phyloP scores from a whole-genome alignment of 2,113 vertebrate genomes.

The Pelusios castaneus region DNA sequence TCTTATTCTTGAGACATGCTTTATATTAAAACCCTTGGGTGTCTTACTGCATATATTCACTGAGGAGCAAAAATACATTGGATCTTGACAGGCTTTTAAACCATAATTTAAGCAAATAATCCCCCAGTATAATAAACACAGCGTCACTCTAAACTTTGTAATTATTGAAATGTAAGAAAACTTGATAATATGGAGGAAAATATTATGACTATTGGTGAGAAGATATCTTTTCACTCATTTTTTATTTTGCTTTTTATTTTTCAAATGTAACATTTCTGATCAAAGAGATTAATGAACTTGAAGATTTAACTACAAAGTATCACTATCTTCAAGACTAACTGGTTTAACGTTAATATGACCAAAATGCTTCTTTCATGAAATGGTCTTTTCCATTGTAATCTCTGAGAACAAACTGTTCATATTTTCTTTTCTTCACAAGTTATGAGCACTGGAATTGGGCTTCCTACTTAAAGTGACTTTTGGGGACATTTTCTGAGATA shows the following conservation, averaged over 20 bases:
- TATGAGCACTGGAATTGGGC: background rate
- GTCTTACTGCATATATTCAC: background rate
- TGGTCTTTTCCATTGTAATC: background rate
- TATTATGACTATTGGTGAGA: background rate
- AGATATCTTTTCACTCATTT: background rate
- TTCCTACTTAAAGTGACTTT: background rate
- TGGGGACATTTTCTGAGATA: background rate
- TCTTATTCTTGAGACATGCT: background rate
- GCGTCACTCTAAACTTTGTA: background rate
- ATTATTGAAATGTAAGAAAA: background rate
- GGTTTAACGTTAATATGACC: background rate
- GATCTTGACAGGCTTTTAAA: conserved; percentile 14
- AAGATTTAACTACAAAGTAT: background rate
- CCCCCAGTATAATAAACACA: background rate
- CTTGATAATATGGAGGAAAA: background rate
- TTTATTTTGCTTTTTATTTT: background rate
- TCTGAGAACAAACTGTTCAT: background rate
- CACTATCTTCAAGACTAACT: background rate
- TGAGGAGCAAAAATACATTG: background rate
- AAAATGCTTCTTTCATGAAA: background rate
- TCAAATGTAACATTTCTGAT: background rate
- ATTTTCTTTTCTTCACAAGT: background rate
- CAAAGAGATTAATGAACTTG: background rate
- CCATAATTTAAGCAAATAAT: background rate
- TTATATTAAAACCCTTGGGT: background rate